phyloP scores from a whole-genome alignment of 37 sponge, comb jelly and placozoan species.

The Sycon ciliatum region DNA sequence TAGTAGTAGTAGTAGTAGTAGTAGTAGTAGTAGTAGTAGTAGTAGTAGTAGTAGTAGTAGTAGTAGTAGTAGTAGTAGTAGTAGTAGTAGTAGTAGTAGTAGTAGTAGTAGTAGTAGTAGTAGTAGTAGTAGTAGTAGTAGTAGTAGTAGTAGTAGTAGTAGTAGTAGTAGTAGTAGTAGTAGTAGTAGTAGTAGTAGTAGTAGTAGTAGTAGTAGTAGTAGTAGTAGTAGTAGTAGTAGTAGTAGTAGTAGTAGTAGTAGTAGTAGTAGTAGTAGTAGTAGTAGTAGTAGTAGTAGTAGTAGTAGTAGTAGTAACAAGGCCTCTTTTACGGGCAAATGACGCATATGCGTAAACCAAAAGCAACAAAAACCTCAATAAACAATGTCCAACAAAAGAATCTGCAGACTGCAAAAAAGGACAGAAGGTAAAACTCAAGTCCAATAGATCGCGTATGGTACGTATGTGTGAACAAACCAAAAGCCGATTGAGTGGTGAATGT shows the following conservation, averaged over 20 bases:
- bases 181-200: conserved; percentile 6
- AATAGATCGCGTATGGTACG: no score
- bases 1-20: conserved; percentile 6
- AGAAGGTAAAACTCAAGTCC: no score
- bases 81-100: conserved; percentile 8
- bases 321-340: no score
- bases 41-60: conserved; percentile 8
- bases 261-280: conserved; percentile 8
- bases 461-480: no score
- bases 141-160: conserved; percentile 8
- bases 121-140: conserved; percentile 6
- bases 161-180: conserved; percentile 8
- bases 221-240: conserved; percentile 8
- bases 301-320: no score
- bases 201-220: conserved; percentile 8
- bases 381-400: no score
- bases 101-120: conserved; percentile 8
- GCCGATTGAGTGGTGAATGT: no score
- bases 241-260: conserved; percentile 6
- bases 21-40: conserved; percentile 8
- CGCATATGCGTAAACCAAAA: no score
- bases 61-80: conserved; percentile 6
- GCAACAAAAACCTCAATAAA: no score
- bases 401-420: no score
- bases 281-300: conserved; percentile 6